A percentile compares a stretch with the other conserved stretches of the same genome.
Evolutionary conservation across 2,888 invertebrate genomes (phyloP).

Genomic region (Pseudococcus viburni): DNA sequence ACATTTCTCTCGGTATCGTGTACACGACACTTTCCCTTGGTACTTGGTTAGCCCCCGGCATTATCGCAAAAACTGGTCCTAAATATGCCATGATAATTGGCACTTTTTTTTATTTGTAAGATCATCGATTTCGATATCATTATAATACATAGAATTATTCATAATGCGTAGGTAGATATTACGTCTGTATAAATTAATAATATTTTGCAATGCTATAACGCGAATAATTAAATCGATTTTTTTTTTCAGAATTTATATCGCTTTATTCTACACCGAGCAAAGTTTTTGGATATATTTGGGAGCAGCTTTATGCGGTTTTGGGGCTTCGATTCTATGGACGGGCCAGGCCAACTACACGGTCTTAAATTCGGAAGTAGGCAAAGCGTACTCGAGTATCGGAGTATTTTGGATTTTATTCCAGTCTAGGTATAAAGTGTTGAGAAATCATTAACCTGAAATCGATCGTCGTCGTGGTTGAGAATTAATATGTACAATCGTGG

Average conservation of each 20-base stretch:
- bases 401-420: slow-evolving; percentile 97
- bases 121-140: background rate
- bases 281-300: slow-evolving; percentile 57
- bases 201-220: no score
- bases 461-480: no score
- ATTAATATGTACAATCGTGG: no score
- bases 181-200: no score
- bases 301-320: slow-evolving; percentile 86
- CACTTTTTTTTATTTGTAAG: slow-evolving; percentile 16
- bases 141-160: background rate
- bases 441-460: no score
- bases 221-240: background rate
- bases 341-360: slow-evolving; percentile 93
- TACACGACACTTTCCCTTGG: slow-evolving; percentile 57
- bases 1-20: slow-evolving; percentile 59
- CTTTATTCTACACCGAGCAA: slow-evolving; percentile 68
- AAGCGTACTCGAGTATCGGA: slow-evolving; percentile 93
- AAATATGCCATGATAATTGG: slow-evolving; percentile 61
- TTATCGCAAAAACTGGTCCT: slow-evolving; percentile 54
- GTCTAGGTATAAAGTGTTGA: background rate
- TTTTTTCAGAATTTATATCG: background rate
- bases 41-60: slow-evolving; percentile 61
- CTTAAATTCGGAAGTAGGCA: slow-evolving; percentile 86
- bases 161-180: background rate
- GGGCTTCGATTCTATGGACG: slow-evolving; percentile 95